phyloP scores from a whole-genome alignment of 2,888 invertebrate species.

The Tanytarsus gracilentus region DNA sequence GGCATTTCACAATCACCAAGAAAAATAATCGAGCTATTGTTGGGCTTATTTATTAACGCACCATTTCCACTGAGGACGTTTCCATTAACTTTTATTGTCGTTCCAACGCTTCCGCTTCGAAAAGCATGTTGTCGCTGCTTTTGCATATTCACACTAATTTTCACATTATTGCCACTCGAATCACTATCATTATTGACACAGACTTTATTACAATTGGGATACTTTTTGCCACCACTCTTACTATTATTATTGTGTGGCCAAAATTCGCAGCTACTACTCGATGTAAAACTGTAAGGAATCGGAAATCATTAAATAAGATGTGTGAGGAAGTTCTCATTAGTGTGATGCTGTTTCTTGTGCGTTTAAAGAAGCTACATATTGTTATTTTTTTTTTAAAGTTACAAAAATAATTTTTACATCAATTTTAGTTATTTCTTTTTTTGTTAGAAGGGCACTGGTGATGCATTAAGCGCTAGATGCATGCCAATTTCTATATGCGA shows the following conservation, averaged over 20 bases:
- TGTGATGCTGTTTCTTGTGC: background rate
- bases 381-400: background rate
- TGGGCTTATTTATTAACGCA: constrained; percentile 13
- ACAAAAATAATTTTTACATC: background rate
- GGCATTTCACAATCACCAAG: constrained; percentile 39
- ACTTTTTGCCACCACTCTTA: constrained; percentile 10
- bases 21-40: constrained; percentile 31
- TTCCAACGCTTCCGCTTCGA: background rate
- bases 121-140: constrained; percentile 8
- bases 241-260: constrained; percentile 49
- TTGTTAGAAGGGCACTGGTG: background rate
- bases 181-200: constrained; percentile 24
- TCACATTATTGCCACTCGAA: constrained; percentile 22
- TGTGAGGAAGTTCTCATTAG: background rate
- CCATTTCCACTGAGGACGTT: no score
- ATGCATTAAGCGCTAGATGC: background rate
- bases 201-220: constrained; percentile 10
- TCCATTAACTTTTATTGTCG: constrained; percentile 15
- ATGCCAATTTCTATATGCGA: background rate
- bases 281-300: constrained; percentile 40
- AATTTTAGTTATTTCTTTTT: background rate
- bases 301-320: background rate
- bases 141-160: constrained; percentile 22
- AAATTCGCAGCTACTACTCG: constrained; percentile 51
- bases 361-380: background rate